Conservation (phyloP, 2,797 vertebrate genomes). For the Tadarida brasiliensis region DNA sequence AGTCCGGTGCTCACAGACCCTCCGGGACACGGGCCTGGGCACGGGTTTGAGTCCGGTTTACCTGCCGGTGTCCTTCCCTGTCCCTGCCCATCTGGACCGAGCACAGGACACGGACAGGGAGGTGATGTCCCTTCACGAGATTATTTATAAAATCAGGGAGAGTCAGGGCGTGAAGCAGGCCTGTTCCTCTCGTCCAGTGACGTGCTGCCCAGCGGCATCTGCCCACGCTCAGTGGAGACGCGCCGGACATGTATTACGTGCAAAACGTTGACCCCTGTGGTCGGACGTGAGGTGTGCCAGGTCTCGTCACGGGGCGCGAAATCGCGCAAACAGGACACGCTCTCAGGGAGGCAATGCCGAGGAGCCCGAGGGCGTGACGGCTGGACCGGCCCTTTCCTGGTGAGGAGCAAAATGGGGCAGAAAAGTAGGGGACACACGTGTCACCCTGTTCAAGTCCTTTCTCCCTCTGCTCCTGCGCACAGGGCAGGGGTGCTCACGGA, state of each 20-base stretch:
- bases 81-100: not conserved
- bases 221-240: not conserved
- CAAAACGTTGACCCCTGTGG: not conserved
- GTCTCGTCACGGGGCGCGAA: not conserved
- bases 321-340: not conserved
- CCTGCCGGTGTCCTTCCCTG: not conserved
- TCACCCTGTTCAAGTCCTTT: not conserved
- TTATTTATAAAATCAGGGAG: not conserved
- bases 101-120: not conserved
- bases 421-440: not conserved
- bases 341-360: not conserved
- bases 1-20: conserved; percentile 35
- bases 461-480: not conserved
- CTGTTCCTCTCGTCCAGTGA: not conserved
- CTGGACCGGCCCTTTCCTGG: not conserved
- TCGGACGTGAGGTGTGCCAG: not conserved
- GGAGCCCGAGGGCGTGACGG: no score
- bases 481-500: fast-evolving
- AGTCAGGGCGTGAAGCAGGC: not conserved
- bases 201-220: not conserved
- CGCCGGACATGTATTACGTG: not conserved
- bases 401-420: not conserved
- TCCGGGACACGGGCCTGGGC: conserved; percentile 11
- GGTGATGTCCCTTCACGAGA: not conserved
- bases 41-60: not conserved